phyloP scores from a whole-genome alignment of 2,797 vertebrate genomes.

The Sebastes taczanowskii region DNA sequence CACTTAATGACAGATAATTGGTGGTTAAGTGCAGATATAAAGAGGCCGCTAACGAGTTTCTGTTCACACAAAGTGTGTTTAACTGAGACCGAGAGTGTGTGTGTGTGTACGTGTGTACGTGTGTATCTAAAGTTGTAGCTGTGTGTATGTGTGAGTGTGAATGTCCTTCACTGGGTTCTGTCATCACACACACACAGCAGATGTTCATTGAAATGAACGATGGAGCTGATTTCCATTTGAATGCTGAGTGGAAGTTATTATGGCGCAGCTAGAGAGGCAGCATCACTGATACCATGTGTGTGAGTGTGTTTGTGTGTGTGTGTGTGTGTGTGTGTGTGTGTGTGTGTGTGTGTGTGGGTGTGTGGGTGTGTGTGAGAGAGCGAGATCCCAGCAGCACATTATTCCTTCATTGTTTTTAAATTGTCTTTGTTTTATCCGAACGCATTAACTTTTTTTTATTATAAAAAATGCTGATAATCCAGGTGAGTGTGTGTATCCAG shows the following conservation, averaged over 20 bases:
- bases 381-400: background rate
- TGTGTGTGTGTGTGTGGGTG: slow-evolving; percentile 9
- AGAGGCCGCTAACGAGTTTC: slow-evolving; percentile 42
- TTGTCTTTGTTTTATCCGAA: background rate
- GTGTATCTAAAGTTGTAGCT: background rate
- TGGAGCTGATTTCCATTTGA: slow-evolving; percentile 71
- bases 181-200: slow-evolving; percentile 46
- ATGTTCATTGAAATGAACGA: slow-evolving; percentile 70
- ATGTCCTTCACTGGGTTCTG: slow-evolving; percentile 37
- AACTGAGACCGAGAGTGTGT: background rate
- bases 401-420: background rate
- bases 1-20: slow-evolving; percentile 59
- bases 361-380: background rate
- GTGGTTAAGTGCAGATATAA: slow-evolving; percentile 55
- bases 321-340: background rate
- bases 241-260: slow-evolving; percentile 69
- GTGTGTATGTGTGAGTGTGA: background rate
- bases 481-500: slow-evolving; percentile 4
- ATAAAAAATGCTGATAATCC: background rate
- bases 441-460: background rate
- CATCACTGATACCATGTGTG: slow-evolving; percentile 20
- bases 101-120: background rate
- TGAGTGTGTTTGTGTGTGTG: background rate
- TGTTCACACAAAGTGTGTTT: slow-evolving; percentile 27
- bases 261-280: slow-evolving; percentile 23